Base-by-base conservation (phyloP, 2,888 invertebrate genomes). In the Ditylenchus weischeri region DNA sequence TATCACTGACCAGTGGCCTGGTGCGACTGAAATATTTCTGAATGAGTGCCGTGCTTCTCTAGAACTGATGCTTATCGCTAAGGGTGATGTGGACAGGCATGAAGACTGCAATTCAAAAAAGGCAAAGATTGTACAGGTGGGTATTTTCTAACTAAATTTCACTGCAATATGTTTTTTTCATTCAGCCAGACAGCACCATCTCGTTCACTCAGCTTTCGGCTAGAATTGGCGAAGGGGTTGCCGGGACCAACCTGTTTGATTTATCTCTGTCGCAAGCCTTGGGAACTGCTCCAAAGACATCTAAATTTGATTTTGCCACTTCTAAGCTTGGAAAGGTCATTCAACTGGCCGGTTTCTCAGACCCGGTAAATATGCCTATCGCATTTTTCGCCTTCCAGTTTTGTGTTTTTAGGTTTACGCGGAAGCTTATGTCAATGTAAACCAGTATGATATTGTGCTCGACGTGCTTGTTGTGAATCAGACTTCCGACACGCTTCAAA, bases 351-450 rank as follows among this genome's bases (percentile, higher is more conserved):
- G 98, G 96, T 18, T 96, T 96, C 86, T 94, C 94, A 0, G 98
- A 99, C 87, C 96, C 98, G 0, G 65, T 43, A 49, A 48, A 35
- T 13, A 18, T 19, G 0, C 1, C 8, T 19, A 1, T 8, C 6
- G 19, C 1, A 54, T 5, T 5, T 18, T 36, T 13, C 18, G 18
- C 0, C 29, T 57, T 57, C 11, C 18, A 43, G 23, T 19, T 43
- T n/a, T 19, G 23, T 7, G 0, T 11, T 59, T 23, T 59, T 60
- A 13, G 47, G 95, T 99, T 70, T 99, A 99, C 85, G 93, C 98
- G 0, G 98, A 99, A 86, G 96, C 98, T n/a, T 92, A 96, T 83
- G 96, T 99, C 1, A 90, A 96, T 84, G 96, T 99, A 76, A 94
- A 94, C 85, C 94, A 94, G 84, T 83, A 81, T 57, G 81, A 81